Conservation (phyloP, 1,140 invertebrate species). For the Episyrphus balteatus region DNA sequence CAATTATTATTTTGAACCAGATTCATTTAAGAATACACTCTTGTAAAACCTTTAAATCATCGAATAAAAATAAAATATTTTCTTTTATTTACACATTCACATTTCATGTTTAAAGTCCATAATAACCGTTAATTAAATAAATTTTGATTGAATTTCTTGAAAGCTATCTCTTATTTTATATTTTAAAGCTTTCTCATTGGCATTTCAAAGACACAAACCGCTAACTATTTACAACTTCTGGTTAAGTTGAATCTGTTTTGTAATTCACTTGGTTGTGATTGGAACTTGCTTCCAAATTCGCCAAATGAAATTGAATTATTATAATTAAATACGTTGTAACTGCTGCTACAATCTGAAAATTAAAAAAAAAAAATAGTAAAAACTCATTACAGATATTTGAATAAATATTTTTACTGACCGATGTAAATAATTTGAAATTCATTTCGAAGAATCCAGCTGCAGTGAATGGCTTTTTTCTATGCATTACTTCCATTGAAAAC, state of each 20-base stretch:
- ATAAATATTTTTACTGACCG: slow-evolving; percentile 5
- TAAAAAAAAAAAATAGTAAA: neutral
- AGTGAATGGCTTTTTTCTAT: slow-evolving; percentile 8
- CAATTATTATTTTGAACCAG: too few relatives aligned
- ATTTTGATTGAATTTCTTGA: neutral
- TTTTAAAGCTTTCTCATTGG: too few relatives aligned
- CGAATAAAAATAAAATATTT: too few relatives aligned
- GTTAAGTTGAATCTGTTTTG: too few relatives aligned
- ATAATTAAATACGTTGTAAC: slow-evolving; percentile 12
- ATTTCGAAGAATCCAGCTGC: slow-evolving; percentile 13
- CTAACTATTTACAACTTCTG: too few relatives aligned
- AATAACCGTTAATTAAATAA: neutral
- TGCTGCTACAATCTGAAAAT: slow-evolving; percentile 10
- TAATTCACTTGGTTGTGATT: too few relatives aligned
- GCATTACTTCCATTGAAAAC: slow-evolving; percentile 11
- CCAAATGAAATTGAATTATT: slow-evolving; percentile 11
- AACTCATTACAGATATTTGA: neutral
- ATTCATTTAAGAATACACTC: too few relatives aligned
- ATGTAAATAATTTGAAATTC: slow-evolving; percentile 11
- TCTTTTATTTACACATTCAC: too few relatives aligned
- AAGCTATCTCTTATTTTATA: neutral
- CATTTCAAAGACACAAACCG: too few relatives aligned
- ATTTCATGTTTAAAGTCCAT: too few relatives aligned
- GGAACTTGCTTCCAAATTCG: neutral
- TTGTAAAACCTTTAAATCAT: too few relatives aligned